Base-by-base conservation (phyloP, 2,888 invertebrate genomes). In the Miltochrista miniata region DNA sequence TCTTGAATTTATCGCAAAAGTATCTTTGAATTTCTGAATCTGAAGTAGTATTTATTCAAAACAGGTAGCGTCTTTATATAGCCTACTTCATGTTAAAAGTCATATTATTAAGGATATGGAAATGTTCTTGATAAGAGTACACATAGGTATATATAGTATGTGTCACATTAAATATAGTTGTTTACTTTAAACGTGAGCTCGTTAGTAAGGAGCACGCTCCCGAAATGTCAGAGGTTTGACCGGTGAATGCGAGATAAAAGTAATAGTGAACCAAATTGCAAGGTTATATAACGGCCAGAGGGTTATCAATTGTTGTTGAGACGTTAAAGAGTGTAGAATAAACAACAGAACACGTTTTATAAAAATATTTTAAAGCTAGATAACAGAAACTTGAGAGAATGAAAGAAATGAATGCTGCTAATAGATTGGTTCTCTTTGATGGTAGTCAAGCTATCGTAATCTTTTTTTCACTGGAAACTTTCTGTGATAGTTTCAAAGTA, bases 171-270 rank as follows among this genome's bases (percentile, higher is more conserved):
- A 59, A 14, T 44, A 9, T 10, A n/a, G 9, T 13, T 30, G 40
- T 40, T 29, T 29, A 45, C 64, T 51, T 57, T 65, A 71, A 68
- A 65, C 64, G 60, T 47, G 14, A 59, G 47, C 64, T 72, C 64
- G 64, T 72, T 70, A 58, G 65, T 57, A 55, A 53, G 48, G 51
- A 46, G 48, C 55, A 43, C 51, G 48, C 37, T 49, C 54, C 51
- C 57, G 37, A 71, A 76, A 77, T 74, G 73, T 68, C 76, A 76
- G 62, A 68, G 68, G 71, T 68, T 54, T 45, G 41, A 30, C 51
- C 49, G 46, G 46, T 24, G 46, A 45, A 39, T 30, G 18, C 35
- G 38, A 46, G 49, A 53, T 57, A 64, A 53, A 51, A 54, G 40
- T 38, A 38, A 46, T 52, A 48, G 45, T 49, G 43, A 46, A 47